These are phyloP conservation scores for Alca torda DNA, from an alignment of 2,797 vertebrate species.

Conservation along the genomic window DNA sequence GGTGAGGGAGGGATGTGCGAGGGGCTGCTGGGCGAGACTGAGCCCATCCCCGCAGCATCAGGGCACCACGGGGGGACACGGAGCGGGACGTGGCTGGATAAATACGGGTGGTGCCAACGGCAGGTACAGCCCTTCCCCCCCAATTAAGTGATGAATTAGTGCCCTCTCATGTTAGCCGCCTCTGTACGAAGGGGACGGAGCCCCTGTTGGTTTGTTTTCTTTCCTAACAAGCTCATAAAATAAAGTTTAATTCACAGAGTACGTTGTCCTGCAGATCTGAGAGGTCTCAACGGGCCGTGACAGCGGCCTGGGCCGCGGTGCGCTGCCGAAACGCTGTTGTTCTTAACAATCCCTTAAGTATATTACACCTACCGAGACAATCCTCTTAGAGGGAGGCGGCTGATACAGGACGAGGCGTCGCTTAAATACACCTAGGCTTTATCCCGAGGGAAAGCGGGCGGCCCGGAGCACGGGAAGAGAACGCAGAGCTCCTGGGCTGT, in stretches of 20 bases:
- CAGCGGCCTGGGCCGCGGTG: rapidly evolving
- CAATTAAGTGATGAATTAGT: too few species aligned
- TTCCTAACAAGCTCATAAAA: neutral
- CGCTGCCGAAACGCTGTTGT: neutral
- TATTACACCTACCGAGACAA: constrained; percentile 28
- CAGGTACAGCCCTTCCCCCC: neutral
- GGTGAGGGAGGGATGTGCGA: neutral
- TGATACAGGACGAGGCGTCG: neutral
- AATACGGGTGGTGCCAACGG: neutral
- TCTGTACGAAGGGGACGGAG: neutral
- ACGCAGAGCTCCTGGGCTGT: rapidly evolving
- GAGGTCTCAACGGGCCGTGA: rapidly evolving
- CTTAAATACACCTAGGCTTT: neutral
- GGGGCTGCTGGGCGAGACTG: neutral
- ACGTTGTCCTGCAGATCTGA: neutral
- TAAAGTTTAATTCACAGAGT: too few species aligned
- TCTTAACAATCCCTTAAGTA: neutral
- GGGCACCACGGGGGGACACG: rapidly evolving
- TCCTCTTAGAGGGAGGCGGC: neutral
- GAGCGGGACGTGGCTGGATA: neutral
- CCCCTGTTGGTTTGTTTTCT: neutral
- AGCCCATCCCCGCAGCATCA: neutral
- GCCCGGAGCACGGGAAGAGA: neutral
- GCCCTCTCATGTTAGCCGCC: neutral
- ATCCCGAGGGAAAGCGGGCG: rapidly evolving